Percentiles rank a stretch among this genome's conserved stretches.
Conservation (phyloP, 64 coral and sea anemone genomes). For the Pocillopora verrucosa region DNA sequence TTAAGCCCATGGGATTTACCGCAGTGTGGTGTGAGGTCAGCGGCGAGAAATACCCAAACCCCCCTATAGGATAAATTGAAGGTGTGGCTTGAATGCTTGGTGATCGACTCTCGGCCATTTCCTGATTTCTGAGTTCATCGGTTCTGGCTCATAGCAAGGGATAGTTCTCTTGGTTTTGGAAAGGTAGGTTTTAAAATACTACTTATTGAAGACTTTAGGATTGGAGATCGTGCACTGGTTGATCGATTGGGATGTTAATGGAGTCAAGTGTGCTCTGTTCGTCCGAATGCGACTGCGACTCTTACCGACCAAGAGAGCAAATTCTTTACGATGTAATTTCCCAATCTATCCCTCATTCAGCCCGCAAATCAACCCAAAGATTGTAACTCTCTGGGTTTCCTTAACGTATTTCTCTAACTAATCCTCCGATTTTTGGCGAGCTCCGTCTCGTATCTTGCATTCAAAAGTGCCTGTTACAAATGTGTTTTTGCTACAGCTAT, state of each 20-base stretch:
- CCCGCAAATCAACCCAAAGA: neutral
- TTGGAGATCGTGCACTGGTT: neutral
- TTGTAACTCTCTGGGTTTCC: neutral
- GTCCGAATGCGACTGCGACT: conserved; percentile 28
- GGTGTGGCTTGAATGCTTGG: conserved; percentile 65
- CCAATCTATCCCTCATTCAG: conserved; percentile 10
- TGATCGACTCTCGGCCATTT: conserved; percentile 75
- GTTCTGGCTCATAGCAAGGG: conserved; percentile 62
- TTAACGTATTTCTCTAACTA: neutral
- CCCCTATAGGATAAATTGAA: conserved; percentile 87
- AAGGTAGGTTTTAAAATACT: conserved; percentile 52
- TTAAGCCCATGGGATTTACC: conserved; percentile 51
- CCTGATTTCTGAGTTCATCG: conserved; percentile 60
- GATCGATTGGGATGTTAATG: conserved; percentile 24
- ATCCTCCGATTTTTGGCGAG: neutral
- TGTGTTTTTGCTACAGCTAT: neutral
- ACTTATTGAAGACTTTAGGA: conserved; percentile 1
- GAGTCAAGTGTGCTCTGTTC: neutral
- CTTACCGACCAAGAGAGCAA: conserved; percentile 25
- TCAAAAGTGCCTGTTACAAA: neutral
- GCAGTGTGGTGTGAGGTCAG: conserved; percentile 58
- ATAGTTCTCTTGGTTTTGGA: conserved; percentile 53
- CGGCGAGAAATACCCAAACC: conserved; percentile 54
- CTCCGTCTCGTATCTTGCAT: neutral
- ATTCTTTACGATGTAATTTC: conserved; percentile 40